phyloP scores from a whole-genome alignment of 2,888 invertebrate genomes.

The Maniola hyperantus region DNA sequence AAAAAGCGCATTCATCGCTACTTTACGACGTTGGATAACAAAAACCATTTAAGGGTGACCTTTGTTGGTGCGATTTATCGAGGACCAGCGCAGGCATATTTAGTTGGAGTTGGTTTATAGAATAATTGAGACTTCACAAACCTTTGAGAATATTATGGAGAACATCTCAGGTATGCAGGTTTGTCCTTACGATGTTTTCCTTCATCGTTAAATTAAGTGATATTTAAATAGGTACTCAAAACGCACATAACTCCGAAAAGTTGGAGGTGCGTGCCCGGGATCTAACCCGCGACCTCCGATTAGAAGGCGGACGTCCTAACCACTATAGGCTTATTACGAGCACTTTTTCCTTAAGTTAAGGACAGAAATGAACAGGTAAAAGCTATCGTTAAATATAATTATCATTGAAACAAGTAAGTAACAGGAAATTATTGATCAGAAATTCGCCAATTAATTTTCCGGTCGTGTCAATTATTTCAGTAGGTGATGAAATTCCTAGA shows the following conservation, averaged over 20 bases:
- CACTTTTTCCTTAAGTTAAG: not conserved
- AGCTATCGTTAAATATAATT: not conserved
- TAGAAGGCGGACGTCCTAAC: too few species aligned
- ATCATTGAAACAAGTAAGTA: not conserved
- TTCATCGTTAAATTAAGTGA: too few species aligned
- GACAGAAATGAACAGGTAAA: not conserved
- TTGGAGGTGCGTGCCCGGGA: too few species aligned
- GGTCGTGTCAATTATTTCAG: not conserved
- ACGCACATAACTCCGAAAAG: too few species aligned
- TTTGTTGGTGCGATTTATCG: conserved; percentile 30
- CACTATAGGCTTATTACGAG: too few species aligned
- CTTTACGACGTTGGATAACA: conserved; percentile 29
- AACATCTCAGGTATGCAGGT: too few species aligned
- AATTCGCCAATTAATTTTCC: not conserved
- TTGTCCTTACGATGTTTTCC: too few species aligned
- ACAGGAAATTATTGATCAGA: not conserved
- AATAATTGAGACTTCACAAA: too few species aligned
- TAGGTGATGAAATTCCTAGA: not conserved
- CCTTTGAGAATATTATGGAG: too few species aligned
- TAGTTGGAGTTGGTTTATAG: too few species aligned
- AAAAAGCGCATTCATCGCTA: conserved; percentile 30
- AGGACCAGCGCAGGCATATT: conserved; percentile 16
- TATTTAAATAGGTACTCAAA: too few species aligned
- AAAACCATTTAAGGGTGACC: conserved; percentile 34
- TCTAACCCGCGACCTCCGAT: too few species aligned